Evolutionary conservation across 2,113 vertebrate genomes (phyloP).

Genomic region (Menura novaehollandiae): DNA sequence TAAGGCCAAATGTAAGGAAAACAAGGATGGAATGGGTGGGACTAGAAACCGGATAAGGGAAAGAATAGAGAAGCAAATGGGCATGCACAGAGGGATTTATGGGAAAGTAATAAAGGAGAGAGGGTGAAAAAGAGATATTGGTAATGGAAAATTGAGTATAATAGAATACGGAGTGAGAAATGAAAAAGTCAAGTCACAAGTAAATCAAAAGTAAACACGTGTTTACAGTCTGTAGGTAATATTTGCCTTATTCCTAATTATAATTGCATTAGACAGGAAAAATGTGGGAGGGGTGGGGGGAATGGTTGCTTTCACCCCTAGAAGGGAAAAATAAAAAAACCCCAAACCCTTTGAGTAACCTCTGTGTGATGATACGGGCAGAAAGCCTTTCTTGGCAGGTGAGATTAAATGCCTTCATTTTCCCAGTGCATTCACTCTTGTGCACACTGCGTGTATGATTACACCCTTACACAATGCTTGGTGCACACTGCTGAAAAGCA

Average conservation of each 20-base stretch:
- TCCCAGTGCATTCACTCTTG: neutral
- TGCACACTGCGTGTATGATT: neutral
- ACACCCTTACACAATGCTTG: neutral
- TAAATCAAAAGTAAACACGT: neutral
- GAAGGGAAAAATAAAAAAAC: neutral
- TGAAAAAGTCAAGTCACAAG: neutral
- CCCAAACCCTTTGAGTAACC: neutral
- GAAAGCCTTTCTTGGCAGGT: neutral
- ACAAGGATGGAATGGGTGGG: neutral
- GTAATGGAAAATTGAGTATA: neutral
- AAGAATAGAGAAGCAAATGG: neutral
- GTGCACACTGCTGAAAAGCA: conserved; percentile 15
- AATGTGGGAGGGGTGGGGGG: neutral
- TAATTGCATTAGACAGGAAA: neutral
- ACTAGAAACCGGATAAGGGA: neutral
- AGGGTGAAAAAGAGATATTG: neutral
- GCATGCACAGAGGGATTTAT: neutral
- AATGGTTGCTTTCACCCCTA: neutral
- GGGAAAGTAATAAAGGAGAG: neutral
- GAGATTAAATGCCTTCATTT: neutral
- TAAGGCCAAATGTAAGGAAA: neutral
- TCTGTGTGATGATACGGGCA: neutral
- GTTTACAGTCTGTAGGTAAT: neutral
- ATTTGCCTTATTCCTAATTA: neutral
- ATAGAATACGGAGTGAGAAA: neutral